Base-by-base conservation (phyloP, 1,140 invertebrate genomes). In the Campoletis sonorensis region DNA sequence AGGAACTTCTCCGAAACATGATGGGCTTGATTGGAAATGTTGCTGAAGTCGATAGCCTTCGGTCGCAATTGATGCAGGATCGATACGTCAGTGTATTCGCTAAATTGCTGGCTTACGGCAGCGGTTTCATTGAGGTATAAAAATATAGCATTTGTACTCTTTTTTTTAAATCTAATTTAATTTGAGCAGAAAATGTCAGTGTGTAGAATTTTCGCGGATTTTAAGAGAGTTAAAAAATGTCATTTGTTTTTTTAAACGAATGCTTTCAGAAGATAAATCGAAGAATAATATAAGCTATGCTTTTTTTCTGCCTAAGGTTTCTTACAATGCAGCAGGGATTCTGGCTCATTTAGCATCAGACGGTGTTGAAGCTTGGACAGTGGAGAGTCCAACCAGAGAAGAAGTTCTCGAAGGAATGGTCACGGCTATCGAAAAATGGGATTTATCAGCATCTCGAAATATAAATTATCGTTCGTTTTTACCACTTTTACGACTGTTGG, bases 391-490 rank as follows among this genome's bases (percentile, higher is more conserved):
- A 1, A 92, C 93, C 5, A 92, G 98, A 23, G 92, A 95, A n/a
- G 92, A 94, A 33, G 97, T 99, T 5, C 92, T 98, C 1, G 87
- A 93, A 16, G 93, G 94, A 80, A 96, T 99, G 94, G 94, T 95
- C 11, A 89, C 90, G 40, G 97, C 98, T 16, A 97, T 99, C 18
- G 93, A 96, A 73, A 93, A 96, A 67, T 99, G 98, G 98, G 94
- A 98, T 87, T 90, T 99, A 18, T 92, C 94, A 67, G 95, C 97
- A 13, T 95, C 96, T 85, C 93, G 98, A 30, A 99, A 98, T 88
- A 99, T 99, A 81, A 99, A 99, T 92, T 99, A 99, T 90, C 95
- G 98, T 82, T 98, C 97, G 23, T 99, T 99, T 92, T 95, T 97
- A 88, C 98, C 98, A 4, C 97, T 99, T 83, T 91, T 99, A 10